Evolutionary conservation across 2,888 invertebrate species (phyloP).

Genomic region (Protonemura montana): DNA sequence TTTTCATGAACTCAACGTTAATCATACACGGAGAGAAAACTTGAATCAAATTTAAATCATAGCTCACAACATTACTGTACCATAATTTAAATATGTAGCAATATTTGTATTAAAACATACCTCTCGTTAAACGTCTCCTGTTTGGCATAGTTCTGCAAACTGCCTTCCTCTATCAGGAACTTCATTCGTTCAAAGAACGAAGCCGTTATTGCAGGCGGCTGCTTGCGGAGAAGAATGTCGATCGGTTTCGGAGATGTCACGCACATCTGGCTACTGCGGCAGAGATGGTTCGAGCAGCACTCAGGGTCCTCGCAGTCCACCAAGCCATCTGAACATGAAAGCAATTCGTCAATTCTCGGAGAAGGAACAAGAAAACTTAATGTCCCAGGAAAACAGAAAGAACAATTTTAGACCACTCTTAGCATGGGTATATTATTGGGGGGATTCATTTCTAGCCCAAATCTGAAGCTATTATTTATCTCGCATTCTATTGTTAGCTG

Average conservation of each 20-base stretch:
- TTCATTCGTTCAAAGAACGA: slow-evolving; percentile 98
- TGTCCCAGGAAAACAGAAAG: too few species aligned
- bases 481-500: too few species aligned
- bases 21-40: background rate
- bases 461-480: too few species aligned
- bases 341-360: slow-evolving; percentile 17
- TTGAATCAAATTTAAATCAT: background rate
- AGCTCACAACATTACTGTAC: background rate
- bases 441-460: too few species aligned
- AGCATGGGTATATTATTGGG: too few species aligned
- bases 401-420: too few species aligned
- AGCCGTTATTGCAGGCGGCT: slow-evolving; percentile 95
- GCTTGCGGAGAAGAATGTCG: slow-evolving; percentile 92
- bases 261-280: slow-evolving; percentile 88
- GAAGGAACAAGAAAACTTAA: background rate
- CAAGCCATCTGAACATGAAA: slow-evolving; percentile 79
- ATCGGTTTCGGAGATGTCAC: slow-evolving; percentile 95
- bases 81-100: background rate
- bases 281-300: slow-evolving; percentile 86
- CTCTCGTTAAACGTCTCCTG: slow-evolving; percentile 97
- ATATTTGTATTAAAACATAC: slow-evolving; percentile 65
- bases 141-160: slow-evolving; percentile 96
- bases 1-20: background rate
- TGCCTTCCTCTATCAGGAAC: slow-evolving; percentile 97
- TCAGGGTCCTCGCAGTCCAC: slow-evolving; percentile 98